These are phyloP conservation scores for Hirundichthys speculiger DNA, from an alignment of 2,113 vertebrate genomes.

Conservation along the genomic window DNA sequence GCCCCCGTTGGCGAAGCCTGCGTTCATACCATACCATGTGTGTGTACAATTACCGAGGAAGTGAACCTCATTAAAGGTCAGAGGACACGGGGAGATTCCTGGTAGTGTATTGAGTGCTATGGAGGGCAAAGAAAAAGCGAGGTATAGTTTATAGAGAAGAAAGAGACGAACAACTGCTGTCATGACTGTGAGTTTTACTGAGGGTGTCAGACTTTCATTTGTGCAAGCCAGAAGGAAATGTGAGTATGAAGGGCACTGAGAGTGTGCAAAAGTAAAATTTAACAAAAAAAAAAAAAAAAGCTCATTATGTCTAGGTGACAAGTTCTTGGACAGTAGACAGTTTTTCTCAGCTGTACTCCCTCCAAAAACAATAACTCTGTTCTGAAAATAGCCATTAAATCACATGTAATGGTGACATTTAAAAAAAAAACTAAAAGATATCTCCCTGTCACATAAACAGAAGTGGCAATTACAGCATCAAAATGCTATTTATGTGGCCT, in stretches of 20 bases:
- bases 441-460: no score
- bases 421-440: no score
- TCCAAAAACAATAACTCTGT: background rate
- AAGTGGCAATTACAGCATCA: no score
- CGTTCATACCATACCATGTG: constrained; percentile 57
- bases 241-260: background rate
- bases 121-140: constrained; percentile 22
- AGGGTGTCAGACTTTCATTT: constrained; percentile 1
- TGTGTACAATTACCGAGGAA: constrained; percentile 73
- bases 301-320: background rate
- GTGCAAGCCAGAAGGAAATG: constrained; percentile 12
- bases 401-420: background rate
- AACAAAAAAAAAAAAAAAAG: constrained; percentile 6
- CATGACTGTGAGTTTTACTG: constrained; percentile 33
- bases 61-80: constrained; percentile 68
- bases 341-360: background rate
- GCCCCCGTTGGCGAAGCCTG: constrained; percentile 9
- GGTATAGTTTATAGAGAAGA: constrained; percentile 24
- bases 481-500: no score
- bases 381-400: background rate
- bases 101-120: constrained; percentile 14
- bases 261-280: constrained; percentile 5
- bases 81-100: constrained; percentile 51
- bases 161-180: constrained; percentile 10
- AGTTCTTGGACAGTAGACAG: background rate